phyloP scores from a whole-genome alignment of 2,113 vertebrate species.

The Coptodon bakossiorum region DNA sequence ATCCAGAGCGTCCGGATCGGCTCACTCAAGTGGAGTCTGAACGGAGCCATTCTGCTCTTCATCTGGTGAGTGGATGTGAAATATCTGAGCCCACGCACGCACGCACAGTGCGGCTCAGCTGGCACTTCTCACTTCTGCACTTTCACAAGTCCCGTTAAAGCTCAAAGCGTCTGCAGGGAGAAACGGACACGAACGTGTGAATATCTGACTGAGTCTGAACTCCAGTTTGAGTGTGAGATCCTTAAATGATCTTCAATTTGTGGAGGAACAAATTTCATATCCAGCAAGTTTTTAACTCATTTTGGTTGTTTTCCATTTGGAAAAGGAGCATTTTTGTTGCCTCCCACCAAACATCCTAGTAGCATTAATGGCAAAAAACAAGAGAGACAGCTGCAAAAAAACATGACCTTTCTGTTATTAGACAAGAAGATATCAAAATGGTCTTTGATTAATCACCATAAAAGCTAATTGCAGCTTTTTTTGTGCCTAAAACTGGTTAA shows the following conservation, averaged over 20 bases:
- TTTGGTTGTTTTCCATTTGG: background rate
- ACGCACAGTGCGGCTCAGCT: background rate
- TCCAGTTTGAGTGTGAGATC: background rate
- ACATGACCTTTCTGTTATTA: background rate
- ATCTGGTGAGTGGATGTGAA: slow-evolving; percentile 68
- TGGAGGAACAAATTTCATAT: background rate
- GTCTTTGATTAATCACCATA: background rate
- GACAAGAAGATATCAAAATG: background rate
- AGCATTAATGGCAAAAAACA: background rate
- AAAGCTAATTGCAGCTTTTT: background rate
- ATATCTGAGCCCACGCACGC: background rate
- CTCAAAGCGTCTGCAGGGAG: background rate
- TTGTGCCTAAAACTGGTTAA: background rate
- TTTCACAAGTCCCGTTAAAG: background rate
- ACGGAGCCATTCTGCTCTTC: slow-evolving; percentile 28
- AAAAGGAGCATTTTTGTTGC: background rate
- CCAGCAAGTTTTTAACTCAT: background rate
- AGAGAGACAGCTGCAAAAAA: background rate
- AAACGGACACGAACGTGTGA: background rate
- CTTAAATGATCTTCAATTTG: background rate
- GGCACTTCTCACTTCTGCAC: background rate
- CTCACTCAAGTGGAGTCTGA: slow-evolving; percentile 55
- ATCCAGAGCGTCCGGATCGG: slow-evolving; percentile 58
- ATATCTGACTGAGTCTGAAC: background rate
- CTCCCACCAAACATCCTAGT: background rate